Base-by-base conservation (phyloP, 2,797 vertebrate genomes). In the Arnoldichthys spilopterus region DNA sequence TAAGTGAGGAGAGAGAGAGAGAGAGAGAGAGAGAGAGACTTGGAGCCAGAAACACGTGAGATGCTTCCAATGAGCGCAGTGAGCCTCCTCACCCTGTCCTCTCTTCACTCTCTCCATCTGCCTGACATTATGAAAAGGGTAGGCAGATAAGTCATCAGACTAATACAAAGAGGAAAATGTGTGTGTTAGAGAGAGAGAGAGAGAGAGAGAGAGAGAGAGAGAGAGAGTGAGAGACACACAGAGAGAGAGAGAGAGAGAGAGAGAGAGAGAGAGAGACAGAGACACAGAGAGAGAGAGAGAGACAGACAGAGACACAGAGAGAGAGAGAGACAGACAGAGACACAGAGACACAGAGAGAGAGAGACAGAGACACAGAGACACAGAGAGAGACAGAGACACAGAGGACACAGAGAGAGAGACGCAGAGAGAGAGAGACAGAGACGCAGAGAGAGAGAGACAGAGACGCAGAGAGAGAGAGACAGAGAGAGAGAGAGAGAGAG, bases 121-220 rank as follows among this genome's bases (percentile, higher is more conserved):
- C 54, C 70, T 83, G 80, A 74, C 80, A 78, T 78, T 82, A 76
- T 78, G 56, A 82, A 78, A 70, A 78, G 71, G 76, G 74, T 80
- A 74, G 82, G 72, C 34, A 80, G 77, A 66, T 51, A 83, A 83
- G 74, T 83, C 77, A 83, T 83, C 71, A 34, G 75, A 76, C 77
- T 83, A 73, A 73, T 74, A 80, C 54, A 59, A 51, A 30, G 54
- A 53, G 59, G 64, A 78, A 54, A 54, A 70, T 32, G 70, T 34
- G 69, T 26, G 53, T 58, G 32, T 20, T 49, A 54, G 64, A 70
- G 79, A 49, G 53, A 20, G 82, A 73, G 53, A 49, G 26, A 28
- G 12, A 69, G 26, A 49, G 24, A 49, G 22, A 49, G 43, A 61
- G 62, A 37, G 32, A 40, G 34, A 40, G 32, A 64, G 30, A 37